Evolutionary conservation across 1,140 invertebrate species (phyloP).

Genomic region (Pteromalus puparum): DNA sequence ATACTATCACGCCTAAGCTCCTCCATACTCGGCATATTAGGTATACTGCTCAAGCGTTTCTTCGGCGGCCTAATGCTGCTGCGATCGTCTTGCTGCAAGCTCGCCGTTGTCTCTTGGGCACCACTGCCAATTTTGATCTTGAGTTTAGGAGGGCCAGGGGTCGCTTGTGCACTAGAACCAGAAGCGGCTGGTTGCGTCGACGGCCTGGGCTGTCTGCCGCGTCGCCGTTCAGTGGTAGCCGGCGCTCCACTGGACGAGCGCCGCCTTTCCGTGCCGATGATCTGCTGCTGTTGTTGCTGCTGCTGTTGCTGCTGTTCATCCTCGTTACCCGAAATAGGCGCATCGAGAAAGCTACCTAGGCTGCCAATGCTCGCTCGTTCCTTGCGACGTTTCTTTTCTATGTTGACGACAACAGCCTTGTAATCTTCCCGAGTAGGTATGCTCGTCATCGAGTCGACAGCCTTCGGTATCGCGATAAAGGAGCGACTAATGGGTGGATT

Average conservation of each 20-base stretch:
- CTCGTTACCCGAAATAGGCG: slow-evolving; percentile 45
- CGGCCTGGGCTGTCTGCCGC: slow-evolving; percentile 74
- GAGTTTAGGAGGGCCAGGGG: slow-evolving; percentile 79
- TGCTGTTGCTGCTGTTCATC: slow-evolving; percentile 24
- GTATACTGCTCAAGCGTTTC: slow-evolving; percentile 84
- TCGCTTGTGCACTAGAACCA: slow-evolving; percentile 57
- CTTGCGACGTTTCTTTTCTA: slow-evolving; percentile 82
- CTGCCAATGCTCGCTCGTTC: slow-evolving; percentile 69
- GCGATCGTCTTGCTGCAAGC: slow-evolving; percentile 72
- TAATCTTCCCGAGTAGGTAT: slow-evolving; percentile 91
- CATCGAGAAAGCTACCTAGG: slow-evolving; percentile 54
- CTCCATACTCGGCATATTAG: slow-evolving; percentile 82
- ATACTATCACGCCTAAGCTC: slow-evolving; percentile 89
- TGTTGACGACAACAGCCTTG: slow-evolving; percentile 79
- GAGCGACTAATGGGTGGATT: slow-evolving; percentile 82
- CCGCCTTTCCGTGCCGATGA: slow-evolving; percentile 66
- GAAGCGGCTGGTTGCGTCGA: slow-evolving; percentile 69
- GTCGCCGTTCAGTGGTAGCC: slow-evolving; percentile 73
- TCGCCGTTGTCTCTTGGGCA: slow-evolving; percentile 69
- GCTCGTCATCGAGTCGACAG: slow-evolving; percentile 89
- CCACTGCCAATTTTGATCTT: slow-evolving; percentile 88
- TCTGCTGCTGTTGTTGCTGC: background rate
- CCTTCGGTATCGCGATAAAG: slow-evolving; percentile 89
- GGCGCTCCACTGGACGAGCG: slow-evolving; percentile 59
- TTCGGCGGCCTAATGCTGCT: slow-evolving; percentile 81